phyloP scores from a whole-genome alignment of 1,140 invertebrate genomes.

The Conus ventricosus region DNA sequence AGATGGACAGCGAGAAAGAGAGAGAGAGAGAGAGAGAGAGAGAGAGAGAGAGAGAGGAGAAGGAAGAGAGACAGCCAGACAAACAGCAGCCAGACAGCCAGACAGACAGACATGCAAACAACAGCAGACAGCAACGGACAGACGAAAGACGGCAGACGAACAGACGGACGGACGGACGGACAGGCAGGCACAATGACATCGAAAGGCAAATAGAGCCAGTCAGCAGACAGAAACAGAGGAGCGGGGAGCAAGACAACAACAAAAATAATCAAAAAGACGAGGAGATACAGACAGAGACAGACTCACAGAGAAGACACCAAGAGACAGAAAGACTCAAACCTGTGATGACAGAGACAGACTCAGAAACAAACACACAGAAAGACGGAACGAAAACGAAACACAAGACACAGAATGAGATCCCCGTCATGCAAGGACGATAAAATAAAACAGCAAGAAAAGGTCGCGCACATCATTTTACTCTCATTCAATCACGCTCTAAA shows the following conservation, averaged over 20 bases:
- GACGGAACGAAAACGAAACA: no score
- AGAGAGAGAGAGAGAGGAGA: conserved; percentile 18
- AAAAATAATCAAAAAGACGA: neutral
- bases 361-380: neutral
- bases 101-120: neutral
- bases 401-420: no score
- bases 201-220: no score
- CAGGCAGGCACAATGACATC: neutral
- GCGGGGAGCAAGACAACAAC: conserved; percentile 1
- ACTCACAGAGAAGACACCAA: neutral
- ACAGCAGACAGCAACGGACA: neutral
- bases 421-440: no score
- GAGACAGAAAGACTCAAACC: neutral
- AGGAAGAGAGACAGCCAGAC: conserved; percentile 17
- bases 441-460: no score
- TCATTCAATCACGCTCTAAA: no score
- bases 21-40: neutral
- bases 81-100: neutral
- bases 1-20: conserved; percentile 3
- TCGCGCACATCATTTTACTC: no score
- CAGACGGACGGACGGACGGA: no score
- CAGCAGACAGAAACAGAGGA: conserved; percentile 3
- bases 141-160: neutral
- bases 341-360: neutral
- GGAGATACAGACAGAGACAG: conserved; percentile 14